Percentiles rank a stretch among this genome's conserved stretches.
Conservation (phyloP, 2,888 invertebrate species). For the Drosophila diplacantha region DNA sequence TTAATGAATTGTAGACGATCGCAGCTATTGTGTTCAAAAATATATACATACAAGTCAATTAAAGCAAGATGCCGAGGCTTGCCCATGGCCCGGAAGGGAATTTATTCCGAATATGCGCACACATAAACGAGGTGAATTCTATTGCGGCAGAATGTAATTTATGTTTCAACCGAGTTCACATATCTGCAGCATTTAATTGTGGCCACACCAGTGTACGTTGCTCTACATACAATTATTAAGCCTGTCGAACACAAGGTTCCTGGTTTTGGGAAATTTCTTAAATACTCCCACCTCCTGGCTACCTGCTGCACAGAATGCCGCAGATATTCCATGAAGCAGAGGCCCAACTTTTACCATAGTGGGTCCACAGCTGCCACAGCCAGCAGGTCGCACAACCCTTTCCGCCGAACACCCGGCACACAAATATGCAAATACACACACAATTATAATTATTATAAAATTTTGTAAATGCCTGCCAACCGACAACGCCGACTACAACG, state of each 20-base stretch:
- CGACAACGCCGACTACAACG: slow-evolving; percentile 1
- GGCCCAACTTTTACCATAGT: slow-evolving; percentile 41
- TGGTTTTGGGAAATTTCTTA: slow-evolving; percentile 51
- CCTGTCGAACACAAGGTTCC: slow-evolving; percentile 48
- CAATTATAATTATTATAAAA: slow-evolving; percentile 70
- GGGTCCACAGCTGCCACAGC: slow-evolving; percentile 47
- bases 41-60: not conserved
- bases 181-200: slow-evolving; percentile 5
- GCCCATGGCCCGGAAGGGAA: not conserved
- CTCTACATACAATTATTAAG: slow-evolving; percentile 53
- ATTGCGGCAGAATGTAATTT: not conserved
- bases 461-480: slow-evolving; percentile 34
- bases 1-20: not conserved
- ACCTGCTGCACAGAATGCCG: slow-evolving; percentile 45
- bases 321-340: slow-evolving; percentile 51
- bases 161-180: not conserved
- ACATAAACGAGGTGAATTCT: not conserved
- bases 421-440: slow-evolving; percentile 59
- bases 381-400: slow-evolving; percentile 8
- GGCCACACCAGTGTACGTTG: slow-evolving; percentile 3
- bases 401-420: not conserved
- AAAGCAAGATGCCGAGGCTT: not conserved
- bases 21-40: not conserved
- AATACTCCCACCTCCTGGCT: slow-evolving; percentile 36
- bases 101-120: not conserved